phyloP scores from a whole-genome alignment of 2,888 invertebrate genomes.

The Ochropleura plecta region DNA sequence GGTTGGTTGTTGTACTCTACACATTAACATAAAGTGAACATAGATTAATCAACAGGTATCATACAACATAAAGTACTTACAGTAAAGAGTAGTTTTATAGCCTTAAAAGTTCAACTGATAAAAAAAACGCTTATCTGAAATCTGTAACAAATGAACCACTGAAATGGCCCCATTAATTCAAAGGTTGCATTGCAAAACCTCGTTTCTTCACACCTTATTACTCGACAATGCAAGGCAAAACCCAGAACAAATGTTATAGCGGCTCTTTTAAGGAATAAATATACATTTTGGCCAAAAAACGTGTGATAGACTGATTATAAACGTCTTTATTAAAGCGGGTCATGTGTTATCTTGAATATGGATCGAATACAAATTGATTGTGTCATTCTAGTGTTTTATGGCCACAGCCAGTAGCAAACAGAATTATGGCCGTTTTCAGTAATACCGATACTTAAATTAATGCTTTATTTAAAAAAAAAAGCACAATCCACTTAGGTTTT shows the following conservation, averaged over 20 bases:
- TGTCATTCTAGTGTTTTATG: conserved; percentile 64
- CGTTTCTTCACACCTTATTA: conserved; percentile 73
- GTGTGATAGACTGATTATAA: conserved; percentile 74
- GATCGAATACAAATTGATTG: conserved; percentile 74
- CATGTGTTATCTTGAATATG: conserved; percentile 69
- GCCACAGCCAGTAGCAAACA: conserved; percentile 14
- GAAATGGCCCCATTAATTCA: conserved; percentile 63
- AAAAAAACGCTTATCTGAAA: conserved; percentile 54
- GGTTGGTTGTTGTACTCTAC: too few relatives aligned
- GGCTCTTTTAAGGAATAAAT: conserved; percentile 72
- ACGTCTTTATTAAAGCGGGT: conserved; percentile 71
- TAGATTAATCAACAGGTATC: background rate
- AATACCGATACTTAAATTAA: background rate
- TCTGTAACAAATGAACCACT: conserved; percentile 55
- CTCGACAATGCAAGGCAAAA: conserved; percentile 68
- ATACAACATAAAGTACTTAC: conserved; percentile 8
- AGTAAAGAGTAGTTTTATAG: conserved; percentile 46
- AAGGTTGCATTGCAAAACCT: conserved; percentile 69
- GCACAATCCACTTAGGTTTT: background rate
- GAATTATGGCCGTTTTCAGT: background rate
- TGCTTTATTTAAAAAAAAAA: background rate
- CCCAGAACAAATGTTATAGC: conserved; percentile 68
- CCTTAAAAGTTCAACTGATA: conserved; percentile 26
- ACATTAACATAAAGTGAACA: background rate
- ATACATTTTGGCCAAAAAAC: conserved; percentile 72